Evolutionary conservation across 2,797 vertebrate genomes (phyloP), one percentile per base, ranked within the genome.

Genomic region (Zenarchopterus dispar): DNA sequence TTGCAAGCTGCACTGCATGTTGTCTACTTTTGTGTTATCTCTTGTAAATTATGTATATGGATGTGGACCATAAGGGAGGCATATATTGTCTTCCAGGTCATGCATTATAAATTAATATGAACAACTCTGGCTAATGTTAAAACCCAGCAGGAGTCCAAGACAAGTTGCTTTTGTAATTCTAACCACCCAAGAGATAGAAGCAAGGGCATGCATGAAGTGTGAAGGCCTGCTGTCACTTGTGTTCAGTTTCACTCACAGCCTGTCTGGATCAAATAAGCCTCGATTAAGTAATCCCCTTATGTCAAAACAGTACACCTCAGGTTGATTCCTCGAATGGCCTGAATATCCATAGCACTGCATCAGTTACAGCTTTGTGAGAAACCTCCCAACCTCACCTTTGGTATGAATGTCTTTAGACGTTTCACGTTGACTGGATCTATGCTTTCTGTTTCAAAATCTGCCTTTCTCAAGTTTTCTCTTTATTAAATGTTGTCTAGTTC

Each of bases 51-150:
- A 89, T 85, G 78, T 62, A 85, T 80, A 75, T 72, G 70, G 67
- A 73, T 78, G 64, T 69, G 63, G 68, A 42, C 48, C 82, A 70
- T 64, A 48, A 3, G 81, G 84, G 77, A 76, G 52, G 55, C n/a
- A 69, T 13, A 51, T 75, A 61, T 71, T 67, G 67, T 77, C 73
- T 69, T 84, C 66, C 21, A 33, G 69, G 74, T 72, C 70, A 67
- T 87, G 52, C 66, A 88, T 88, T 84, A 87, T 88, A 84, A 82
- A 88, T 89, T 77, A 82, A 70, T 75, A 50, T 45, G 70, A 75
- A 72, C 67, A 77, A 78, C 70, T 69, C 73, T 45, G 49, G 80
- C 70, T 83, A 66, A 85, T 78, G 81, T 86, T 74, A 80, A 80
- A 84, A 55, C 70, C 79, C 73, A 71, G 66, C 43, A 79, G 54